These are phyloP conservation scores for Pheucticus melanocephalus DNA, from an alignment of 2,113 vertebrate species.

Conservation along the genomic window DNA sequence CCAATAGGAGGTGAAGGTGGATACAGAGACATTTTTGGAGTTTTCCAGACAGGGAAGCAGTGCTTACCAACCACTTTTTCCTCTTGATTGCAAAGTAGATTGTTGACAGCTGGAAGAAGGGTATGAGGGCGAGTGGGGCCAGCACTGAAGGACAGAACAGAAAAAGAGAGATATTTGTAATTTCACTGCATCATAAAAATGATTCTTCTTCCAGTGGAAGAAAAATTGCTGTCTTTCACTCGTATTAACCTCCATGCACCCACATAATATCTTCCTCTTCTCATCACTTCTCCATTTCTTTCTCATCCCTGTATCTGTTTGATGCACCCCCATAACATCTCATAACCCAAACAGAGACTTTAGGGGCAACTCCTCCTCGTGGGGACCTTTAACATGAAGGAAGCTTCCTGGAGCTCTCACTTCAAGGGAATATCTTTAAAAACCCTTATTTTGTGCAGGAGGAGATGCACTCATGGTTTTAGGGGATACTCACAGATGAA, in stretches of 20 bases:
- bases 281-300: not conserved
- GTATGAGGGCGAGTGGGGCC: slow-evolving; percentile 9
- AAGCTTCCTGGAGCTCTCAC: not conserved
- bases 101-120: slow-evolving; percentile 43
- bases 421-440: not conserved
- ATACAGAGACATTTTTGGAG: not conserved
- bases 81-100: slow-evolving; percentile 20
- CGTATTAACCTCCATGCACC: not conserved
- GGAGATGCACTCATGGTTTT: not conserved
- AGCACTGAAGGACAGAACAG: not conserved
- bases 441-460: not conserved
- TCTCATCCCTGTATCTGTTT: not conserved
- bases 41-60: not conserved
- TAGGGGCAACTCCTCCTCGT: not conserved
- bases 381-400: rapidly evolving
- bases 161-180: not conserved
- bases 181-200: not conserved
- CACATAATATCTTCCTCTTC: not conserved
- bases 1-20: not conserved
- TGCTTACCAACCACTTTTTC: slow-evolving; percentile 64
- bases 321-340: not conserved
- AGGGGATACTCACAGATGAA: slow-evolving; percentile 77
- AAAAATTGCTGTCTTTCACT: not conserved
- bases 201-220: not conserved
- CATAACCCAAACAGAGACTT: not conserved